phyloP scores from a whole-genome alignment of 2,113 vertebrate species.

The Oncorhynchus masou region DNA sequence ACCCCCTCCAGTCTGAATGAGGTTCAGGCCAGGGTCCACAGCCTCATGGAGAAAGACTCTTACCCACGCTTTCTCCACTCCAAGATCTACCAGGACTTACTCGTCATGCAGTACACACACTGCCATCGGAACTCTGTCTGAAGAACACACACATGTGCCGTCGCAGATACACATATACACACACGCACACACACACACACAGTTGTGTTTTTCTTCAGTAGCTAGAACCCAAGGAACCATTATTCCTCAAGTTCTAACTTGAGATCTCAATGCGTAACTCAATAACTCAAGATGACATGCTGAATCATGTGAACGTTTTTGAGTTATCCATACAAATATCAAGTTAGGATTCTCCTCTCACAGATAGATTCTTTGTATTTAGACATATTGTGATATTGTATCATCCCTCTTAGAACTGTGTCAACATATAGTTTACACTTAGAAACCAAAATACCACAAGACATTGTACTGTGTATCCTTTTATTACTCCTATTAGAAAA shows the following conservation, averaged over 20 bases:
- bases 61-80: constrained; percentile 95
- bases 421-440: constrained; percentile 48
- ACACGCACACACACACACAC: neutral
- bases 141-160: constrained; percentile 18
- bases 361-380: neutral
- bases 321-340: too few species aligned
- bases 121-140: constrained; percentile 87
- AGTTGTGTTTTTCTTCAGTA: too few species aligned
- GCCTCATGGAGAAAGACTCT: constrained; percentile 98
- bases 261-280: too few species aligned
- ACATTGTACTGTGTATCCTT: constrained; percentile 40
- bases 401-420: constrained; percentile 44
- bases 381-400: constrained; percentile 40
- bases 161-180: constrained; percentile 16
- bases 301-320: too few species aligned
- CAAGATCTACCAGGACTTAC: constrained; percentile 93
- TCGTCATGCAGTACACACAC: constrained; percentile 80
- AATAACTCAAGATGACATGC: too few species aligned
- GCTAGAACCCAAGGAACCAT: too few species aligned
- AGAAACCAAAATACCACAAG: constrained; percentile 22
- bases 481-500: neutral
- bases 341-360: too few species aligned
- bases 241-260: too few species aligned
- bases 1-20: constrained; percentile 86
- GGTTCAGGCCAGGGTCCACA: constrained; percentile 89